Percentiles rank a stretch among this genome's conserved stretches.
Conservation (phyloP, 35 echinoderm and acorn worm species). For the Eucidaris tribuloides region DNA sequence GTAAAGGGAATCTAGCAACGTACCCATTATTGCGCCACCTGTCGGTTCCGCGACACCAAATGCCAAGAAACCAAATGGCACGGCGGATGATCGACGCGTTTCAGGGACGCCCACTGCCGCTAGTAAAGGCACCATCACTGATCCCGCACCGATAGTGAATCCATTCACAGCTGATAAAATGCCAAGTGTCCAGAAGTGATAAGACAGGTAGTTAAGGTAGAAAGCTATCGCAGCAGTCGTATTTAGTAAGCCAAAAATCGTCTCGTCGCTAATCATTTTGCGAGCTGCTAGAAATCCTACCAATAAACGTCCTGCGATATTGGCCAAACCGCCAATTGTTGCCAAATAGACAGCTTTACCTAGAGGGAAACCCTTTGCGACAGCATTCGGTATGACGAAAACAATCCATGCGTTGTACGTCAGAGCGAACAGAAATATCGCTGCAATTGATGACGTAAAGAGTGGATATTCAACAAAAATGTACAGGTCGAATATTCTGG, state of each 20-base stretch:
- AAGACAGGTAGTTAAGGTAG: not conserved
- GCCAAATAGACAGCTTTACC: not conserved
- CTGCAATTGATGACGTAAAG: no score
- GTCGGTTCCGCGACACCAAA: not conserved
- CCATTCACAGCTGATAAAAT: not conserved
- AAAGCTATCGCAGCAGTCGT: not conserved
- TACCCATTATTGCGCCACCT: not conserved
- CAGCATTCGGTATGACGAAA: slow-evolving; percentile 6
- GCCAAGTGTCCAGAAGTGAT: not conserved
- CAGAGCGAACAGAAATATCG: not conserved
- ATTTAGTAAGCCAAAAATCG: not conserved
- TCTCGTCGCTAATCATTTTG: not conserved
- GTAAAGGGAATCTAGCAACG: no score
- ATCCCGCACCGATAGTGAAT: not conserved
- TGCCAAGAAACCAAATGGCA: not conserved
- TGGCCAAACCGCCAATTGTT: not conserved
- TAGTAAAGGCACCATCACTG: not conserved
- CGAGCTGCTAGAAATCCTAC: not conserved
- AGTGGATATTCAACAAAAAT: no score
- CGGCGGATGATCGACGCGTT: not conserved
- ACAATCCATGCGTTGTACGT: not conserved
- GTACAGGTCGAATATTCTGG: no score
- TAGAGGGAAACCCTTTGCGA: not conserved
- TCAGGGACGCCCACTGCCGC: not conserved
- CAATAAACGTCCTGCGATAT: not conserved